A percentile compares a stretch with the other conserved stretches of the same genome.
These are phyloP conservation scores for Hesperophylax magnus DNA, from an alignment of 1,140 invertebrate species.

Conservation along the genomic window DNA sequence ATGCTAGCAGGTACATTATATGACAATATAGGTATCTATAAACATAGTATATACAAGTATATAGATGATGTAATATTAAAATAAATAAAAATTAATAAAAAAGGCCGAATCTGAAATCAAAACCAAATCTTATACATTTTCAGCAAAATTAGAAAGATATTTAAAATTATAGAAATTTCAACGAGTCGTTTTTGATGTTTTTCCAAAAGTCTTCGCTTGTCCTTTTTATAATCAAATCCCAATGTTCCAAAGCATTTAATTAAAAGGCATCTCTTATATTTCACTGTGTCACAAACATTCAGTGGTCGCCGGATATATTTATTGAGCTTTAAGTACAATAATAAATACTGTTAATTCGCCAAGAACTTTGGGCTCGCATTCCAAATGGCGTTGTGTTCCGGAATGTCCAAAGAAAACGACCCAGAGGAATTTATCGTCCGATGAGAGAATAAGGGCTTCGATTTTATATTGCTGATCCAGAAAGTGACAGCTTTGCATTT, in stretches of 20 bases:
- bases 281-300: not conserved
- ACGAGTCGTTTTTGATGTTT: no score
- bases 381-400: not conserved
- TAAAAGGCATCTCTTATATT: not conserved
- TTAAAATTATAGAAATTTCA: no score
- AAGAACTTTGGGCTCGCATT: not conserved
- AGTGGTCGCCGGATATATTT: not conserved
- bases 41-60: no score
- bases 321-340: slow-evolving; percentile 1
- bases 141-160: no score
- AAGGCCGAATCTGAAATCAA: no score
- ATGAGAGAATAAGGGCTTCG: not conserved
- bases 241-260: not conserved
- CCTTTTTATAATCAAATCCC: no score
- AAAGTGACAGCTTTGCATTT: not conserved
- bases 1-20: no score
- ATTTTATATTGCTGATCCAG: slow-evolving; percentile 27
- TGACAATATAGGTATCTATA: no score
- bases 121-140: no score
- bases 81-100: no score
- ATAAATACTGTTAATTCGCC: slow-evolving; percentile 2
- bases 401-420: not conserved
- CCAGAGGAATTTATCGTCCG: not conserved
- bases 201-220: no score
- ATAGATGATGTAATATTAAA: no score